Conservation (phyloP, 2,888 invertebrate genomes). For the Lepidocyrtinus sp. region DNA sequence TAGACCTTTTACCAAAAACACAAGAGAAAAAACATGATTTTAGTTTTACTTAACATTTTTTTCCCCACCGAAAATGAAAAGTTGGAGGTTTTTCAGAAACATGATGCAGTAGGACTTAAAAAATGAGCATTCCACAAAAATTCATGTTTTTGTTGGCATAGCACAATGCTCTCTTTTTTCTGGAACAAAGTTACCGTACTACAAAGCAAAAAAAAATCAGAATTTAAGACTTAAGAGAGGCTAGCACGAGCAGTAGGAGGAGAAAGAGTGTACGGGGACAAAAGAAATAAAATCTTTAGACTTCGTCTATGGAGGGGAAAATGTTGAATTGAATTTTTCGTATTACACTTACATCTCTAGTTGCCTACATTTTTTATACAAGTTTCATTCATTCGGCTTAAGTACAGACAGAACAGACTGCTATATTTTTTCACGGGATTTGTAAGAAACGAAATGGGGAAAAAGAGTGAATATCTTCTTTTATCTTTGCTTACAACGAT, state of each 20-base stretch:
- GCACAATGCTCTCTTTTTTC: not conserved
- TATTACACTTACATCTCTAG: not conserved
- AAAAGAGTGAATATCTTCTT: no score
- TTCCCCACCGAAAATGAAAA: no score
- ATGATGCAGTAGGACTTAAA: not conserved
- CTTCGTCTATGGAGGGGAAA: not conserved
- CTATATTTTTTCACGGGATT: no score
- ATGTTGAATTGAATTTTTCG: not conserved
- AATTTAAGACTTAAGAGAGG: not conserved
- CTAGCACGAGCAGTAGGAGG: not conserved
- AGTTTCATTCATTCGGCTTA: not conserved
- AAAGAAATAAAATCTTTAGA: conserved; percentile 4
- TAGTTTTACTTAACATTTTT: no score
- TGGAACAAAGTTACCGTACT: no score
- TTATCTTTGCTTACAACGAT: no score
- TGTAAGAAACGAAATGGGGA: no score
- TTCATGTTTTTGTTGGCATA: no score
- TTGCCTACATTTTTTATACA: not conserved
- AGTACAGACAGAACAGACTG: no score
- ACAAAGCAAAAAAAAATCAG: not conserved
- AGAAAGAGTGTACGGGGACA: not conserved
- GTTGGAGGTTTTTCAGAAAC: conserved; percentile 4
- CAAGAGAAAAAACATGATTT: not conserved
- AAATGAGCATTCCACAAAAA: not conserved
- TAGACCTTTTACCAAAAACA: no score